phyloP scores from a whole-genome alignment of 2,113 vertebrate species.

The Aix galericulata region DNA sequence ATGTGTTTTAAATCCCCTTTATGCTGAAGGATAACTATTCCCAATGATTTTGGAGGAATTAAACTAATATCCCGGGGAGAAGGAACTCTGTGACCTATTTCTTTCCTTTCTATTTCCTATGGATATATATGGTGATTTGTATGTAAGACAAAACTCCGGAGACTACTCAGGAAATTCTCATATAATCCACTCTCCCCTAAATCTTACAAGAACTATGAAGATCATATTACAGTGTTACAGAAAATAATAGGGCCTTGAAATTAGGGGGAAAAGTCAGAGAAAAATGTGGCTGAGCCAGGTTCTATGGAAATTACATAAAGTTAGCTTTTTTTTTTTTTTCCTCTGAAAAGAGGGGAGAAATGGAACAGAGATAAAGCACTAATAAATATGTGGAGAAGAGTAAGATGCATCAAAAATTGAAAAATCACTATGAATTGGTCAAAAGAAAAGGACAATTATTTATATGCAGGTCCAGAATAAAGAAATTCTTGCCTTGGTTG shows the following conservation, averaged over 20 bases:
- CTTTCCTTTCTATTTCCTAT: not conserved
- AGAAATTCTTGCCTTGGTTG: not conserved
- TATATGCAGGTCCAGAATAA: not conserved
- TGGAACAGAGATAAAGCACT: not conserved
- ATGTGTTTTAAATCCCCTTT: not conserved
- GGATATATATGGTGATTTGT: not conserved
- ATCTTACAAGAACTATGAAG: not conserved
- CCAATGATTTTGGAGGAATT: not conserved
- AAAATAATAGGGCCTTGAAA: conserved; percentile 26
- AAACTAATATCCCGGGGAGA: not conserved
- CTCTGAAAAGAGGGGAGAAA: not conserved
- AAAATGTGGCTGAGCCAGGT: not conserved
- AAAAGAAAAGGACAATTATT: not conserved
- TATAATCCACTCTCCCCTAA: not conserved
- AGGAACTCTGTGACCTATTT: not conserved
- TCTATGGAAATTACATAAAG: not conserved
- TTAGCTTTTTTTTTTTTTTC: not conserved
- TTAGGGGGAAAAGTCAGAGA: not conserved
- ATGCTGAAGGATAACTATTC: not conserved
- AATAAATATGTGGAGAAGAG: not conserved
- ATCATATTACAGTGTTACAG: not conserved
- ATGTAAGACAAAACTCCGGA: conserved; percentile 10
- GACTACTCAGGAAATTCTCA: conserved; percentile 3
- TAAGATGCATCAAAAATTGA: not conserved
- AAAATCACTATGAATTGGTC: not conserved